Base-by-base conservation (phyloP, 2,797 vertebrate genomes). In the Glyptemys insculpta region DNA sequence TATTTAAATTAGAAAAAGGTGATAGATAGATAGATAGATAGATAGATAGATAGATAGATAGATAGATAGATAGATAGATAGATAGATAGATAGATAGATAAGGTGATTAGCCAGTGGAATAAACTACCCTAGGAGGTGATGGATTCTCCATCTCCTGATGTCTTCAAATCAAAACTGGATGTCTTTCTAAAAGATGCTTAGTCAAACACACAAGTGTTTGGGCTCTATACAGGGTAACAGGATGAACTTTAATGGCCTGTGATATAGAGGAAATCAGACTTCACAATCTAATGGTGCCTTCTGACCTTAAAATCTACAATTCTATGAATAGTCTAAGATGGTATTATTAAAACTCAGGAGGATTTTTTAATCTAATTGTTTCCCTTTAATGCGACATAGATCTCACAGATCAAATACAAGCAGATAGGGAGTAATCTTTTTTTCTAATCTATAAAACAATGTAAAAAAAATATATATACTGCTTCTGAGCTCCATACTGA, bases 151-250 rank as follows among this genome's bases (percentile, higher is more conserved):
- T 78, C 74, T 49, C 27, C 49, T 29, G 44, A 29, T 15, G 27
- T 44, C 47, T 49, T 78, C 44, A 78, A 31, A 78, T 49, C 27
- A 49, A 29, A 72, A 41, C 9, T 10, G 11, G n/a, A 23, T 54
- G 54, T 11, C 0, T 0, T 21, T 12, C 0, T 86, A 82, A 62
- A 68, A 37, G 37, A 50, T 3, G 1, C 65, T 68, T 0, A 1
- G 12, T 29, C n/a, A 19, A 31, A 29, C 25, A 88, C 25, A 88
- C 14, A 87, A 78, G 57, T 6, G 10, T 47, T 53, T 3, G 86
- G 93, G 53, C 83, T 80, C 74, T 85, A 2, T 0, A 0, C 41
- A 50, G 81, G 68, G 44, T 87, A 78, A 21, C 72, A 1, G 0
- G 29, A 37, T 56, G 65, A 49, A 37, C 18, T 34, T 53, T 54